Conservation (phyloP, 1,140 invertebrate genomes). For the Solenopsis invicta region DNA sequence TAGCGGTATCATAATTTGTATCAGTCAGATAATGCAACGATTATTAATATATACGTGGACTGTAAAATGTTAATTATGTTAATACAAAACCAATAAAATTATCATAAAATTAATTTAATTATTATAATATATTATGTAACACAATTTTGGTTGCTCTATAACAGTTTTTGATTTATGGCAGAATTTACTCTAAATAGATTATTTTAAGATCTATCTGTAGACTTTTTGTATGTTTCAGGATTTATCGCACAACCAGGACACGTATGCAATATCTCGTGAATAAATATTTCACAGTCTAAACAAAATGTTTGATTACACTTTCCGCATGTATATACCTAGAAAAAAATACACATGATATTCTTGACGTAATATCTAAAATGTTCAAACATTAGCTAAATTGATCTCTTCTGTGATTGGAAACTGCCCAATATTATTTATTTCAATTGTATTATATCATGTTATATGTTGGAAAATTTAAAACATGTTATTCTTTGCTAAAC, state of each 20-base stretch:
- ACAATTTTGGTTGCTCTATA: background rate
- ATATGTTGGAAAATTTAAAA: slow-evolving; percentile 2
- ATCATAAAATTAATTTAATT: slow-evolving; percentile 10
- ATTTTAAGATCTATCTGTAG: slow-evolving; percentile 65
- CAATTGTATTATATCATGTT: background rate
- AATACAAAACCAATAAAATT: background rate
- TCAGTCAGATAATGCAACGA: no score
- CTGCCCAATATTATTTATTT: background rate
- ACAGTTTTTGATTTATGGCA: background rate
- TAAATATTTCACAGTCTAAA: slow-evolving; percentile 97
- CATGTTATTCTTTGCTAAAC: background rate
- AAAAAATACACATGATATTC: slow-evolving; percentile 72
- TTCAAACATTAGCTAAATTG: background rate
- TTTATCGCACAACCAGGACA: slow-evolving; percentile 96
- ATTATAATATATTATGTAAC: background rate
- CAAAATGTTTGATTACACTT: slow-evolving; percentile 95
- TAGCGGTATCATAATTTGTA: no score
- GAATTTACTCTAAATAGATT: background rate
- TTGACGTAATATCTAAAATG: background rate
- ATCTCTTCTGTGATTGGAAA: background rate
- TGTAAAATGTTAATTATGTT: background rate
- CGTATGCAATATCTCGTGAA: slow-evolving; percentile 96
- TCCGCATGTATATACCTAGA: slow-evolving; percentile 92
- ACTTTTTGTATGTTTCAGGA: slow-evolving; percentile 86
- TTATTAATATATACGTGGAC: no score